A percentile compares a stretch with the other conserved stretches of the same genome.
Evolutionary conservation across 1,140 invertebrate genomes (phyloP).

Genomic region (Chlorops oryzae): DNA sequence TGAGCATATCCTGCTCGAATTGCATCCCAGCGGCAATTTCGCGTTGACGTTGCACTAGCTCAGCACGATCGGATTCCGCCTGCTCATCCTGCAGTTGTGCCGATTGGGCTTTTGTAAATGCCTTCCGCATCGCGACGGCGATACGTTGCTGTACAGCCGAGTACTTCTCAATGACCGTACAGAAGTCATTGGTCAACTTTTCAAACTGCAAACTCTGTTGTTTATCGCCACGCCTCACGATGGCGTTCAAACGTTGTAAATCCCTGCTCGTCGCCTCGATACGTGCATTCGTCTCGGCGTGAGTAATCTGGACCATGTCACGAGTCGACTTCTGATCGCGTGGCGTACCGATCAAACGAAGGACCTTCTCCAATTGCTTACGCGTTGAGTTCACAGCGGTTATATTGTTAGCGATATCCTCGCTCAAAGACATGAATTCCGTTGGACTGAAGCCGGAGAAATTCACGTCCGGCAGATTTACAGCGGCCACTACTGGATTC

Average conservation of each 20-base stretch:
- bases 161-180: slow-evolving; percentile 71
- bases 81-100: slow-evolving; percentile 48
- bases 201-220: slow-evolving; percentile 76
- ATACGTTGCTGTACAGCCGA: slow-evolving; percentile 71
- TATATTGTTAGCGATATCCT: slow-evolving; percentile 72
- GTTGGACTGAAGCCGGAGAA: slow-evolving; percentile 63
- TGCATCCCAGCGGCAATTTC: slow-evolving; percentile 57
- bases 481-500: slow-evolving; percentile 22
- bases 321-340: slow-evolving; percentile 59
- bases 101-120: slow-evolving; percentile 53
- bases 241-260: slow-evolving; percentile 61
- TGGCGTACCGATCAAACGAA: slow-evolving; percentile 68
- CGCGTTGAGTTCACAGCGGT: slow-evolving; percentile 67
- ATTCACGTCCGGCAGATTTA: slow-evolving; percentile 57
- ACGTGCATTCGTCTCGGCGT: slow-evolving; percentile 68
- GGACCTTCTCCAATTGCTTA: slow-evolving; percentile 63
- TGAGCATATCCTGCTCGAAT: slow-evolving; percentile 68
- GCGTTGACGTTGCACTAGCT: slow-evolving; percentile 54
- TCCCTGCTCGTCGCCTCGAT: slow-evolving; percentile 67
- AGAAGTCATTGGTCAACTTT: slow-evolving; percentile 73
- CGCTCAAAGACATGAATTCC: slow-evolving; percentile 66
- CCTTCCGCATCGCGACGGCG: slow-evolving; percentile 69
- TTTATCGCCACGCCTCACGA: slow-evolving; percentile 64
- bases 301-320: slow-evolving; percentile 60
- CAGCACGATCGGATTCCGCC: slow-evolving; percentile 47